A percentile compares a stretch with the other conserved stretches of the same genome.
Evolutionary conservation across 1,140 invertebrate species (phyloP).

Genomic region (Drosophila obscura): DNA sequence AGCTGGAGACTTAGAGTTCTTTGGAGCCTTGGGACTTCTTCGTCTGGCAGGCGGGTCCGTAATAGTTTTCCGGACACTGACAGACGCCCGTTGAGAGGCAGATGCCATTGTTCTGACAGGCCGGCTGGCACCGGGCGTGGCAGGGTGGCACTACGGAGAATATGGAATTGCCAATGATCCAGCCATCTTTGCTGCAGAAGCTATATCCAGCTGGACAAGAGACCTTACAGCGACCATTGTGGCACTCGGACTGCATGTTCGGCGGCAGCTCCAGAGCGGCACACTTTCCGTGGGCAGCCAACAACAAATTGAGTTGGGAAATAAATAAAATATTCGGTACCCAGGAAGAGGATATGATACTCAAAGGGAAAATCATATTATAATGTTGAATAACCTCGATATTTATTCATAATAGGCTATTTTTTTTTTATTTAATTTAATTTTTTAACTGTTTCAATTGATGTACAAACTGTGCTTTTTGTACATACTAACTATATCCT

Average conservation of each 20-base stretch:
- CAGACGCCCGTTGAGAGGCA: slow-evolving; percentile 89
- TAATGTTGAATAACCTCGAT: too few relatives aligned
- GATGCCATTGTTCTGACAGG: slow-evolving; percentile 91
- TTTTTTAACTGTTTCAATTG: too few relatives aligned
- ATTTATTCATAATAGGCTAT: too few relatives aligned
- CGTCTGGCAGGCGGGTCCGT: slow-evolving; percentile 90
- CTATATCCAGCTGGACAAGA: slow-evolving; percentile 85
- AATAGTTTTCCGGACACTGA: slow-evolving; percentile 89
- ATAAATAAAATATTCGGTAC: not conserved
- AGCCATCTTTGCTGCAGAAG: slow-evolving; percentile 86
- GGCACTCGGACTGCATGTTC: slow-evolving; percentile 61
- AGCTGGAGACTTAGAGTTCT: slow-evolving; percentile 87
- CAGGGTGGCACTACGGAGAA: slow-evolving; percentile 86
- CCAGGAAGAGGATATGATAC: too few relatives aligned
- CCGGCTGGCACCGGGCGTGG: slow-evolving; percentile 88
- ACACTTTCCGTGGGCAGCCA: slow-evolving; percentile 58
- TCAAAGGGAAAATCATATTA: too few relatives aligned
- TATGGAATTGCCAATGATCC: slow-evolving; percentile 85
- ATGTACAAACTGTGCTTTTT: too few relatives aligned
- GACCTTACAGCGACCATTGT: slow-evolving; percentile 84
- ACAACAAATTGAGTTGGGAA: slow-evolving; percentile 5
- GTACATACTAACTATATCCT: too few relatives aligned
- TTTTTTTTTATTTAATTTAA: too few relatives aligned
- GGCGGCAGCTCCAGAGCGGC: slow-evolving; percentile 44
- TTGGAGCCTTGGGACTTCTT: slow-evolving; percentile 88